phyloP scores from a whole-genome alignment of 2,113 vertebrate species.

The Triplophysa siluroides region DNA sequence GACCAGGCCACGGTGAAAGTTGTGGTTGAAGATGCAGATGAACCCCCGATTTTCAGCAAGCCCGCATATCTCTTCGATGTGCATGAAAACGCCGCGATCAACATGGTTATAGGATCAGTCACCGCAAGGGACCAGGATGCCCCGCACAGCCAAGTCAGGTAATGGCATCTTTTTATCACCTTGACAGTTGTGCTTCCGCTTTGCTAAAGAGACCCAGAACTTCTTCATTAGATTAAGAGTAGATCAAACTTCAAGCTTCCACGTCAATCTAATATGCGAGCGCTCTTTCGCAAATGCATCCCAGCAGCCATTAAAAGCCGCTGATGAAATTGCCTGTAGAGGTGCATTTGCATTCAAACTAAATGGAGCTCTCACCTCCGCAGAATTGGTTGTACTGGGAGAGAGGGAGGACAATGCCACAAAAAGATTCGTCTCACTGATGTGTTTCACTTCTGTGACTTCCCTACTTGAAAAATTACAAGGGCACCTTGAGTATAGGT shows the following conservation, averaged over 20 bases:
- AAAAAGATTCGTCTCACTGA: conserved; percentile 41
- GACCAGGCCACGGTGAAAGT: conserved; percentile 92
- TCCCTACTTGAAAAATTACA: conserved; percentile 66
- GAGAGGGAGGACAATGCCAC: conserved; percentile 30
- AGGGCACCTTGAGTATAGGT: conserved; percentile 77
- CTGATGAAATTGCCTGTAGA: conserved; percentile 28
- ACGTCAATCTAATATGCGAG: conserved; percentile 20
- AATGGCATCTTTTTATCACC: conserved; percentile 45
- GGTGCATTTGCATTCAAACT: conserved; percentile 25
- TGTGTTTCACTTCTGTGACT: conserved; percentile 61
- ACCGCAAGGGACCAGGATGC: conserved; percentile 88
- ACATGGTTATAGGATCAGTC: conserved; percentile 88
- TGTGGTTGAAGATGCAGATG: conserved; percentile 89
- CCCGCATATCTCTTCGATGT: conserved; percentile 88
- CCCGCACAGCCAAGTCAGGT: conserved; percentile 88
- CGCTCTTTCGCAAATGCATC: neutral
- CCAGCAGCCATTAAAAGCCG: conserved; percentile 14
- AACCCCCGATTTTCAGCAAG: conserved; percentile 90
- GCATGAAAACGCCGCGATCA: conserved; percentile 89
- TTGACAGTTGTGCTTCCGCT: neutral
- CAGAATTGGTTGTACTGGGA: conserved; percentile 30
- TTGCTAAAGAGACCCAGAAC: neutral
- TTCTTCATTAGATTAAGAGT: neutral
- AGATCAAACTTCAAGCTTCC: conserved; percentile 8
- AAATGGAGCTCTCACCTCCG: conserved; percentile 33